These are phyloP conservation scores for Bombus impatiens DNA, from an alignment of 1,140 invertebrate species.

Conservation along the genomic window DNA sequence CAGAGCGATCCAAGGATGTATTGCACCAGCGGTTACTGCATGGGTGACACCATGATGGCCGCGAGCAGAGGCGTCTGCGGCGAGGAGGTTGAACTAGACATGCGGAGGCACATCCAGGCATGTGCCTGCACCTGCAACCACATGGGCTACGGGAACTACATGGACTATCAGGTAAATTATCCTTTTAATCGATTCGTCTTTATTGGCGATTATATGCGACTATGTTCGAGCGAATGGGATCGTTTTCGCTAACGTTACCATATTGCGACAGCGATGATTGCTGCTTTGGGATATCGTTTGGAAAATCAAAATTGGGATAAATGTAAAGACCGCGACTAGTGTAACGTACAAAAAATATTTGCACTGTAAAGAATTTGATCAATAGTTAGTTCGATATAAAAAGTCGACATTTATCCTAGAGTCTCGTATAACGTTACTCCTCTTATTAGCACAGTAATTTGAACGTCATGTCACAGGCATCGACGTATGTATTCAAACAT, in stretches of 20 bases:
- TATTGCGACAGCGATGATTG: no score
- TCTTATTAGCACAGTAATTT: not conserved
- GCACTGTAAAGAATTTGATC: no score
- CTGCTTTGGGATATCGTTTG: not conserved
- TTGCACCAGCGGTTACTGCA: slow-evolving; percentile 81
- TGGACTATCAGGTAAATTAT: slow-evolving; percentile 91
- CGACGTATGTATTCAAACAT: not conserved
- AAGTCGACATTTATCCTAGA: not conserved
- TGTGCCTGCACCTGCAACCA: slow-evolving; percentile 95
- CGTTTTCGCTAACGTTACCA: no score
- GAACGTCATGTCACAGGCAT: not conserved
- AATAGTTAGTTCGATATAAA: no score
- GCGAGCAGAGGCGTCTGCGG: slow-evolving; percentile 79
- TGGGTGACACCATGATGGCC: slow-evolving; percentile 82
- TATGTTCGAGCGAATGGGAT: no score
- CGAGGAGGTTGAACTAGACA: slow-evolving; percentile 87
- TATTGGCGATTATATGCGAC: no score
- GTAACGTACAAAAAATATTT: no score
- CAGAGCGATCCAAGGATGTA: slow-evolving; percentile 81
- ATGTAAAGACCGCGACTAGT: no score
- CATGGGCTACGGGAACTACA: slow-evolving; percentile 95
- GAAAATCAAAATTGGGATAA: no score
- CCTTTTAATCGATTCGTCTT: slow-evolving; percentile 4
- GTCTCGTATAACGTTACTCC: not conserved
- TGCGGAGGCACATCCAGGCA: slow-evolving; percentile 92